A percentile compares a stretch with the other conserved stretches of the same genome.
Evolutionary conservation across 2,113 vertebrate genomes (phyloP).

Genomic region (Sylvia atricapilla): DNA sequence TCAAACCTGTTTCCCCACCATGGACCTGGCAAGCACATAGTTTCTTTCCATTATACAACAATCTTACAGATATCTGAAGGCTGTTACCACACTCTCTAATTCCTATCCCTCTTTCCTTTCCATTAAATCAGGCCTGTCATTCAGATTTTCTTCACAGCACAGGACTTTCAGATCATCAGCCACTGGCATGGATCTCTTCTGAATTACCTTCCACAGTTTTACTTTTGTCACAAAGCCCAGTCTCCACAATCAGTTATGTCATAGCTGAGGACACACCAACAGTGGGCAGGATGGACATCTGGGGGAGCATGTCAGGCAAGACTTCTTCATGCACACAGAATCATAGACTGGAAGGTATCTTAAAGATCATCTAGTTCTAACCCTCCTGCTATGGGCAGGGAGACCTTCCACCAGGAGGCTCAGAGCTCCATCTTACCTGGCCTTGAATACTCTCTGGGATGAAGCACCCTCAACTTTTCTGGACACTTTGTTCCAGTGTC

Average conservation of each 20-base stretch:
- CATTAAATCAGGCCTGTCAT: background rate
- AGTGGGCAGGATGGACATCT: background rate
- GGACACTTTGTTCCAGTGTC: background rate
- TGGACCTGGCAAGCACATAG: background rate
- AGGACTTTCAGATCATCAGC: background rate
- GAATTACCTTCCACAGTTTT: background rate
- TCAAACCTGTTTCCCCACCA: background rate
- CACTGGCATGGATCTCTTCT: background rate
- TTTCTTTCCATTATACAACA: background rate
- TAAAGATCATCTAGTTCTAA: background rate
- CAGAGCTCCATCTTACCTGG: background rate
- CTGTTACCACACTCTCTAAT: background rate
- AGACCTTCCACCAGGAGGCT: background rate
- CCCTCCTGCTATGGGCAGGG: background rate
- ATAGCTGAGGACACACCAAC: background rate
- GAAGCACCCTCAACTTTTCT: background rate
- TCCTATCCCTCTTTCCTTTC: background rate
- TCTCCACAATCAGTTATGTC: background rate
- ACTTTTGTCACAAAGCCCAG: background rate
- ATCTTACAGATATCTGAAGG: background rate
- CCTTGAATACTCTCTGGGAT: background rate
- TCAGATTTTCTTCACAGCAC: background rate
- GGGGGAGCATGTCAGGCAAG: background rate
- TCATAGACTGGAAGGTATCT: background rate
- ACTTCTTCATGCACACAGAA: background rate